Conservation (phyloP, 1,140 invertebrate genomes). For the Batillaria attramentaria region DNA sequence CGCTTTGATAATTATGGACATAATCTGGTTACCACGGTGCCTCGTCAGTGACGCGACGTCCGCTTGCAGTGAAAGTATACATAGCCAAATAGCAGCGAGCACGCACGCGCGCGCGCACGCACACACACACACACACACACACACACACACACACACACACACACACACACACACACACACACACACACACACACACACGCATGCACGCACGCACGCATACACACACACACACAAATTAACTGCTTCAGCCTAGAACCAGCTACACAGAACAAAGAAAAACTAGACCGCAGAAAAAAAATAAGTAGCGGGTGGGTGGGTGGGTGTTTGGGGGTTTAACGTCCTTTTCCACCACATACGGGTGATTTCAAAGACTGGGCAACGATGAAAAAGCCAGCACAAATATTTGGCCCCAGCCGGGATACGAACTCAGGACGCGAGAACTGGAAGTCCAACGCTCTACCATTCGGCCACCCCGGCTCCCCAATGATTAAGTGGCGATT, state of each 20-base stretch:
- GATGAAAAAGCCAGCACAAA: not conserved
- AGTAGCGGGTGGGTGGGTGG: no score
- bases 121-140: constrained; percentile 28
- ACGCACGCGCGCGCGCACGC: not conserved
- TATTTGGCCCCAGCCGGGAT: not conserved
- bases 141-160: not conserved
- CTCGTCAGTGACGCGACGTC: no score
- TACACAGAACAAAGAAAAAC: not conserved
- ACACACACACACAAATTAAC: not conserved
- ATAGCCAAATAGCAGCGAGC: no score
- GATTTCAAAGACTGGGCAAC: not conserved
- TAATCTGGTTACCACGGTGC: no score
- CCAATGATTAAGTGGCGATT: no score
- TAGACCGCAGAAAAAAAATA: no score
- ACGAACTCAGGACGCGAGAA: not conserved
- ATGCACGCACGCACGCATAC: not conserved
- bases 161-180: not conserved
- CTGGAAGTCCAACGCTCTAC: not conserved
- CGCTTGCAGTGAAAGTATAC: no score
- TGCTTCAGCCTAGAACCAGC: not conserved
- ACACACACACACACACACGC: not conserved
- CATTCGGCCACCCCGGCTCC: no score
- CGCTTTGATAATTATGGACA: no score
- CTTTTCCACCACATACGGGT: not conserved
- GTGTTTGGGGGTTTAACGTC: not conserved